A percentile compares a stretch with the other conserved stretches of the same genome.
These are phyloP conservation scores for Xiphorhynchus elegans DNA, from an alignment of 2,113 vertebrate species.

Conservation along the genomic window DNA sequence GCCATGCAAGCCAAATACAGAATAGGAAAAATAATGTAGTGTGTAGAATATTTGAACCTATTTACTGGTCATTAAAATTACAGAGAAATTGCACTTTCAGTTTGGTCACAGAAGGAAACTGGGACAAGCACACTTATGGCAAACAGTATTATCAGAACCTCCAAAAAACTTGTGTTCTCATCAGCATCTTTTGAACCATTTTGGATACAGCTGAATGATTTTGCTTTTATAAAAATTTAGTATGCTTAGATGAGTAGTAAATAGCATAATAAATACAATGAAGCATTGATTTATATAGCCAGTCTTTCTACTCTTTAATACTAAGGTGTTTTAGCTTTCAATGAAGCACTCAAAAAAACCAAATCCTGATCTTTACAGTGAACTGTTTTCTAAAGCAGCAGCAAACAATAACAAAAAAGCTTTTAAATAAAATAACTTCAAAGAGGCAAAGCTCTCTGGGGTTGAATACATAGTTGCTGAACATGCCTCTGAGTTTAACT, in stretches of 20 bases:
- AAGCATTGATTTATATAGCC: conserved; percentile 27
- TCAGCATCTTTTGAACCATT: conserved; percentile 15
- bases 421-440: not conserved
- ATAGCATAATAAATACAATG: conserved; percentile 16
- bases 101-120: not conserved
- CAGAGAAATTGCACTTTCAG: not conserved
- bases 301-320: not conserved
- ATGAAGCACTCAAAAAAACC: not conserved
- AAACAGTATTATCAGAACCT: not conserved
- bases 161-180: not conserved
- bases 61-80: not conserved
- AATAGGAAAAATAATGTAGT: not conserved
- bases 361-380: not conserved
- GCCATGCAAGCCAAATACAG: not conserved
- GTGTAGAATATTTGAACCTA: not conserved
- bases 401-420: not conserved
- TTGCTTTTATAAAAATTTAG: conserved; percentile 21
- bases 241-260: conserved; percentile 2
- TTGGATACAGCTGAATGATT: conserved; percentile 15
- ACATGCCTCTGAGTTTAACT: not conserved
- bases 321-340: not conserved
- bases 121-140: not conserved
- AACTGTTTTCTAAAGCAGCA: not conserved
- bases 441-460: not conserved
- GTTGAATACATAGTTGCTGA: not conserved